A percentile compares a stretch with the other conserved stretches of the same genome.
These are phyloP conservation scores for Podarcis muralis DNA, from an alignment of 2,113 vertebrate species.

Conservation along the genomic window DNA sequence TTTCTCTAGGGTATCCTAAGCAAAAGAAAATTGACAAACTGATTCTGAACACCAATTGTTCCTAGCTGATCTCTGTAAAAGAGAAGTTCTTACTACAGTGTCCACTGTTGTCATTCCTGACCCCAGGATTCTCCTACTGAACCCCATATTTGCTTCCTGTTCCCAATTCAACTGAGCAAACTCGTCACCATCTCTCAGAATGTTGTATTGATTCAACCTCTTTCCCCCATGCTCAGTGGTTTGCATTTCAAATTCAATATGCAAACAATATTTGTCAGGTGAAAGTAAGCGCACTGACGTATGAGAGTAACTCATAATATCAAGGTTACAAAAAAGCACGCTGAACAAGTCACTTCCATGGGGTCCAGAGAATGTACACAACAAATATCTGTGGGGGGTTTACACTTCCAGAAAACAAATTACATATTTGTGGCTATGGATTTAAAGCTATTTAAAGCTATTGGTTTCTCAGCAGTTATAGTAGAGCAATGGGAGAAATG, in stretches of 20 bases:
- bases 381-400: neutral
- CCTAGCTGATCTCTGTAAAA: neutral
- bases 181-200: neutral
- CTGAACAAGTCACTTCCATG: neutral
- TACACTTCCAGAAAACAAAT: neutral
- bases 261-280: slow-evolving; percentile 2
- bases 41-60: neutral
- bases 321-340: neutral
- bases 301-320: neutral
- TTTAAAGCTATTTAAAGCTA: neutral
- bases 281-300: neutral
- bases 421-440: no score
- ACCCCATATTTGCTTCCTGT: neutral
- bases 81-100: neutral
- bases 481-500: no score
- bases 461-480: no score
- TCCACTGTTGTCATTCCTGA: neutral
- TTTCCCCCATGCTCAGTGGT: neutral
- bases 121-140: neutral
- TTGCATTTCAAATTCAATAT: slow-evolving; percentile 1
- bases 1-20: neutral
- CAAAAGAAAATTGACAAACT: neutral
- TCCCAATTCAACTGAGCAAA: neutral
- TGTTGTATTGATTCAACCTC: neutral
- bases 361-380: neutral